Evolutionary conservation across 2,113 vertebrate species (phyloP).

Genomic region (Ploceus nigricollis): DNA sequence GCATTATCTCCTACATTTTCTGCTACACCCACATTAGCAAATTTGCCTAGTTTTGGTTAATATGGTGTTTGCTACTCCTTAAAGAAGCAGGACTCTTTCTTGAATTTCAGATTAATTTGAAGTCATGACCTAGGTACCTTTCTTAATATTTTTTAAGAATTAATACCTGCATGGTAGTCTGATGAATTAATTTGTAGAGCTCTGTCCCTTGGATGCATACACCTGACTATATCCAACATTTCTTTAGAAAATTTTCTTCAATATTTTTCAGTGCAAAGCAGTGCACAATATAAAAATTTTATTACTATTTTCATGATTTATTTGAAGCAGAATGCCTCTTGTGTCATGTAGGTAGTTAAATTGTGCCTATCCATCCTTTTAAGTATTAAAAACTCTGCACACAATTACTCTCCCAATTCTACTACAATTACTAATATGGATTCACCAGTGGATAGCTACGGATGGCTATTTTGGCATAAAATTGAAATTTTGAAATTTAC

Average conservation of each 20-base stretch:
- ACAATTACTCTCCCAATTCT: background rate
- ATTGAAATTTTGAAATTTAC: background rate
- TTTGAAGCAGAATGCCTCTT: background rate
- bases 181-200: background rate
- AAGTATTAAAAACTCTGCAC: background rate
- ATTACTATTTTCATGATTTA: background rate
- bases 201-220: background rate
- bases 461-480: background rate
- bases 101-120: background rate
- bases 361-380: background rate
- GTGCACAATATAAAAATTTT: background rate
- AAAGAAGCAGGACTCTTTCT: background rate
- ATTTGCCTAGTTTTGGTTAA: background rate
- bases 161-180: background rate
- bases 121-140: background rate
- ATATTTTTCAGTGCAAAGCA: background rate
- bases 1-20: background rate
- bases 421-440: background rate
- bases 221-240: background rate
- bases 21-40: background rate
- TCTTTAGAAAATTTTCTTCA: background rate
- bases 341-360: background rate
- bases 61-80: background rate
- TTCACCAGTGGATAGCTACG: background rate
- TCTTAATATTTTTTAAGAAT: background rate